These are phyloP conservation scores for Mechanitis mazaeus DNA, from an alignment of 2,888 invertebrate genomes.

Conservation along the genomic window DNA sequence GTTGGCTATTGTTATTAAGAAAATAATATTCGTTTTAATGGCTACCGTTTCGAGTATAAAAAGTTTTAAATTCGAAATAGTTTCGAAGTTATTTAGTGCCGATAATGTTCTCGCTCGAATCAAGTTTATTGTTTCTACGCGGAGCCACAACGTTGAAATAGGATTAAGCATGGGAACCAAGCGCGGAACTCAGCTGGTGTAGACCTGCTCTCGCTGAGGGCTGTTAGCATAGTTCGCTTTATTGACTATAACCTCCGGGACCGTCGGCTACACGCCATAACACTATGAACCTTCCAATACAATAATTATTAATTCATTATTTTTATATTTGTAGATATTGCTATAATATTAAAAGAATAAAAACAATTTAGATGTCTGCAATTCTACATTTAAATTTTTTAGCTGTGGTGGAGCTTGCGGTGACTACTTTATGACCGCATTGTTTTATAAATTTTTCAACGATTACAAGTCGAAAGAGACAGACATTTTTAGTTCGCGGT, in stretches of 20 bases:
- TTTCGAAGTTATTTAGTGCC: conserved; percentile 47
- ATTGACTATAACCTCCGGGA: conserved; percentile 60
- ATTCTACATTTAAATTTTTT: conserved; percentile 16
- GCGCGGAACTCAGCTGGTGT: conserved; percentile 58
- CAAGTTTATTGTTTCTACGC: conserved; percentile 60
- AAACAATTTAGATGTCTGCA: neutral
- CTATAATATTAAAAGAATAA: neutral
- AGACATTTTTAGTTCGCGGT: conserved; percentile 62
- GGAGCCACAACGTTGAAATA: conserved; percentile 66
- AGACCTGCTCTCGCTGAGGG: conserved; percentile 48
- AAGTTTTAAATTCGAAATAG: conserved; percentile 17
- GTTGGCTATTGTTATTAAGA: too few species aligned
- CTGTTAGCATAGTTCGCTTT: conserved; percentile 73
- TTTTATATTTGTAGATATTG: too few species aligned
- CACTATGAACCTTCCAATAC: neutral
- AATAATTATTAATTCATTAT: too few species aligned
- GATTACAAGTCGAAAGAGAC: conserved; percentile 44
- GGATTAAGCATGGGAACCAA: conserved; percentile 73
- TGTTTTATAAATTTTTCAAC: conserved; percentile 58
- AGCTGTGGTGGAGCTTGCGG: conserved; percentile 52
- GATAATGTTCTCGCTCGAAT: conserved; percentile 54
- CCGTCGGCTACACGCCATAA: neutral
- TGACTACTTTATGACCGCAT: conserved; percentile 69
- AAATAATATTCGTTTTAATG: too few species aligned
- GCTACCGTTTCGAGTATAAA: neutral